Evolutionary conservation across 2,113 vertebrate species (phyloP).

Genomic region (Cheirogaleus medius): DNA sequence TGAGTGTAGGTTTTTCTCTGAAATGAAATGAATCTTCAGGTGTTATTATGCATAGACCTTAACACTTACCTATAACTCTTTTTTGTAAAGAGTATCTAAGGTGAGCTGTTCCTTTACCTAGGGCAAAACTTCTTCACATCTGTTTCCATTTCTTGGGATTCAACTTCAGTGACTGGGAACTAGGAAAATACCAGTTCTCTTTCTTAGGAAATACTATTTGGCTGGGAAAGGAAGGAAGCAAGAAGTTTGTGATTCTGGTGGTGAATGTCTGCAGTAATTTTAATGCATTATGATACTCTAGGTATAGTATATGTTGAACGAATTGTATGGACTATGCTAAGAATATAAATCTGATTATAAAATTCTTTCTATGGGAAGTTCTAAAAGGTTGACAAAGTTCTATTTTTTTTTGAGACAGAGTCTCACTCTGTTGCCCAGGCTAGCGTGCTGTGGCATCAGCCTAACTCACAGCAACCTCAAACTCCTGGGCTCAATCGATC

Average conservation of each 20-base stretch:
- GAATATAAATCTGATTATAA: conserved; percentile 1
- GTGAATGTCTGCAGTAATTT: neutral
- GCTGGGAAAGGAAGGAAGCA: neutral
- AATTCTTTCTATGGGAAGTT: neutral
- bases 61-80: neutral
- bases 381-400: neutral
- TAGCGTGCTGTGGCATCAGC: too few relatives aligned
- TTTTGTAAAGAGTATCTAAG: neutral
- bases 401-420: too few relatives aligned
- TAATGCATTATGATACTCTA: neutral
- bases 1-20: neutral
- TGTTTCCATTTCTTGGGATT: conserved; percentile 3
- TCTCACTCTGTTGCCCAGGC: too few relatives aligned
- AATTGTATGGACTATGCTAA: neutral
- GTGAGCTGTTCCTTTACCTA: neutral
- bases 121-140: neutral
- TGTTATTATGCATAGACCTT: neutral
- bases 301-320: neutral
- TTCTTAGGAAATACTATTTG: neutral
- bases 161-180: neutral
- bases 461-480: too few relatives aligned
- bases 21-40: neutral
- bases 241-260: neutral
- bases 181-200: neutral
- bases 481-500: too few relatives aligned